Base-by-base conservation (phyloP, 2,113 vertebrate genomes). In the Pao palembangensis region DNA sequence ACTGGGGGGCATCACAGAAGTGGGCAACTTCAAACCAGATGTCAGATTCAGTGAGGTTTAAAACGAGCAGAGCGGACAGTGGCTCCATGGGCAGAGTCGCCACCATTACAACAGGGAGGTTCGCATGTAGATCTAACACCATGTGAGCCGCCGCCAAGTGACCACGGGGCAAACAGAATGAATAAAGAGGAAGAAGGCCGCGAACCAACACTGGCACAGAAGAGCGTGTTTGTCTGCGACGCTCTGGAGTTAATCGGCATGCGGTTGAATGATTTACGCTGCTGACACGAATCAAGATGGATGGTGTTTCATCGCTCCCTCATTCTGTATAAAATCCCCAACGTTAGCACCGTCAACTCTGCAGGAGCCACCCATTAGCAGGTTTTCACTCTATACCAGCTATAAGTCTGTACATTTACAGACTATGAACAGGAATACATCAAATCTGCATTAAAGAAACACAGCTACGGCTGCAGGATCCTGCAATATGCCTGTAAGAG, bases 11-110 rank as follows among this genome's bases (percentile, higher is more conserved):
- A 62, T 38, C 34, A 28, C 21, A 56, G 64, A 55, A 54, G 68
- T 49, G 69, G 78, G 59, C 58, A 73, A 61, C 79, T 74, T 82
- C 70, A 69, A 80, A 83, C 71, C 73, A 64, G 71, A 75, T 86
- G 84, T 88, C 82, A 84, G 68, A 68, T 72, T 77, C 67, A 63
- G 61, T 85, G 75, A 80, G 75, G 57, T 71, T 83, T 79, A 64
- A 80, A 76, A 68, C 60, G 67, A 76, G 67, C 59, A 43, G 52
- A 61, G 61, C 58, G 55, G 79, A 80, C 77, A 76, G 80, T 73
- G 23, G 66, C 76, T 83, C 83, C 78, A 76, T 58, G 64, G 85
- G 87, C 78, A 43, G 25, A 75, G 79, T 51, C 11, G 31, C 58
- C 8, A 53, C 46, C 51, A 42, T 2, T 51, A 48, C 81, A 76